A percentile compares a stretch with the other conserved stretches of the same genome.
These are phyloP conservation scores for Mesitornis unicolor DNA, from an alignment of 2,113 vertebrate genomes.

Conservation along the genomic window DNA sequence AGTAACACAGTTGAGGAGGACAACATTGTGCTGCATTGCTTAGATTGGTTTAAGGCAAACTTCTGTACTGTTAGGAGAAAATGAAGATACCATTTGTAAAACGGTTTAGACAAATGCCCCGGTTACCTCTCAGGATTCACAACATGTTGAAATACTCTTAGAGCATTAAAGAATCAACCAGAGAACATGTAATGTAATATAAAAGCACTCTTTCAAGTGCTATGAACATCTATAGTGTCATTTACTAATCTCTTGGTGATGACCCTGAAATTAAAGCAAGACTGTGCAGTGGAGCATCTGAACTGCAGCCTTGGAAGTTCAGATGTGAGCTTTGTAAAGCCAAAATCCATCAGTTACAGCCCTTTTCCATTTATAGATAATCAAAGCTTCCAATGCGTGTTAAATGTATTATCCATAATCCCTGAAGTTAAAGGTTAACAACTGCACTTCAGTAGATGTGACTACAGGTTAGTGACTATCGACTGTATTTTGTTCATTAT, in stretches of 20 bases:
- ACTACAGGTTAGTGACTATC: neutral
- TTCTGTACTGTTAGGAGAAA: neutral
- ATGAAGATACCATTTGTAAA: neutral
- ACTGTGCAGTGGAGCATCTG: neutral
- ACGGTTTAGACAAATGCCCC: neutral
- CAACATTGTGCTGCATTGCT: neutral
- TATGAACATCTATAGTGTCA: neutral
- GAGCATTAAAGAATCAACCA: neutral
- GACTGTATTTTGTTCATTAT: neutral
- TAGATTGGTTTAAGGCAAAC: neutral
- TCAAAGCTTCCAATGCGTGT: neutral
- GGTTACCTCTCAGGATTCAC: slow-evolving; percentile 9
- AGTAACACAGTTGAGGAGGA: neutral
- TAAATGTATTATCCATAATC: neutral
- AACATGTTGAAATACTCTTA: slow-evolving; percentile 13
- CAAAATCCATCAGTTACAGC: neutral
- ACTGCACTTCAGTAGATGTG: neutral
- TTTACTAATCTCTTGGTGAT: neutral
- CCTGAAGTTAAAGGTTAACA: neutral
- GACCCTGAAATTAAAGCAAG: neutral
- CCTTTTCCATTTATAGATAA: neutral
- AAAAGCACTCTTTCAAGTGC: neutral
- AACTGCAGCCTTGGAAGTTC: neutral
- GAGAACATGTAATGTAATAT: neutral
- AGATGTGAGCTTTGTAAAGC: neutral